phyloP scores from a whole-genome alignment of 2,113 vertebrate genomes.

The Electrona antarctica region DNA sequence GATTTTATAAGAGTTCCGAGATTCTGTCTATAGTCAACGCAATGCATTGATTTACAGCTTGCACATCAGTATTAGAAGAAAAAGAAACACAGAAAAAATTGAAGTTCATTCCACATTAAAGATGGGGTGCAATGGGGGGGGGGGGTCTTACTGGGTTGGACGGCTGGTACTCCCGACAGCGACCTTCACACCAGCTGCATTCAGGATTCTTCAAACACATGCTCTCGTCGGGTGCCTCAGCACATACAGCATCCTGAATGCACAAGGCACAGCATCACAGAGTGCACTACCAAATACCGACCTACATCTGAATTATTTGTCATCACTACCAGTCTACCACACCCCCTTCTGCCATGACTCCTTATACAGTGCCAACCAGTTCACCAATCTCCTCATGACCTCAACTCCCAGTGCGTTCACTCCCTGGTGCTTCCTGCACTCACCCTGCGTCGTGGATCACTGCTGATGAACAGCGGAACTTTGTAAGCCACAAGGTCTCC shows the following conservation, averaged over 20 bases:
- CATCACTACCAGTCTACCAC: background rate
- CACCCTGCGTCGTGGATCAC: constrained; percentile 80
- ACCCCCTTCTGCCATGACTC: background rate
- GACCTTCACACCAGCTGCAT: constrained; percentile 90
- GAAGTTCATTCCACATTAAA: background rate
- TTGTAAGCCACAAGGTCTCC: constrained; percentile 91
- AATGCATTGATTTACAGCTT: too few species aligned
- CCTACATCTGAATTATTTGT: background rate
- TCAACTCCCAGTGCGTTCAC: background rate
- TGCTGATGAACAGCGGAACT: constrained; percentile 91
- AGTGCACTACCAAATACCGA: background rate
- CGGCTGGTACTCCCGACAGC: constrained; percentile 87
- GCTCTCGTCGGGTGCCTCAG: constrained; percentile 86
- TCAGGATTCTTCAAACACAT: constrained; percentile 89
- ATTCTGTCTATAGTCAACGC: too few species aligned
- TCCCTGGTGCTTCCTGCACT: constrained; percentile 27
- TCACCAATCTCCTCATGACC: background rate
- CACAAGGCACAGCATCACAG: constrained; percentile 12
- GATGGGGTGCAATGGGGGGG: too few species aligned
- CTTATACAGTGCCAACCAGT: background rate
- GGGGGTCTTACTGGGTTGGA: constrained; percentile 74
- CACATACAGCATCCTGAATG: constrained; percentile 84
- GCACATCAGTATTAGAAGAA: background rate
- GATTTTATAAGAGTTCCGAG: too few species aligned
- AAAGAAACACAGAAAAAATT: background rate